Percentiles rank a stretch among this genome's conserved stretches.
Evolutionary conservation across 2,888 invertebrate genomes (phyloP).

Genomic region (Machimus rusticus): DNA sequence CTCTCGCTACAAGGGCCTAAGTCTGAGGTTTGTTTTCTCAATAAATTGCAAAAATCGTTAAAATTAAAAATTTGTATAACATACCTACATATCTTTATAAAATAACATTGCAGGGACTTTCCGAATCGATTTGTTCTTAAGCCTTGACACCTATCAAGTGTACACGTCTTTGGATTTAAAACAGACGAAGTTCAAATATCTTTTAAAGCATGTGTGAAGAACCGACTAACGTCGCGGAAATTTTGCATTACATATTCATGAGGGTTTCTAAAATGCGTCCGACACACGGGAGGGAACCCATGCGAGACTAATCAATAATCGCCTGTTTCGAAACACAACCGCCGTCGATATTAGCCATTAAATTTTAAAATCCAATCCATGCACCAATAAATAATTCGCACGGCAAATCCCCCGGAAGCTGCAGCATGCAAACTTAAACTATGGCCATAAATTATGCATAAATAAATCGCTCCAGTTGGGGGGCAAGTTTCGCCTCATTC

Average conservation of each 20-base stretch:
- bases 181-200: not conserved
- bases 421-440: not conserved
- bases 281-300: not conserved
- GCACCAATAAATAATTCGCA: conserved; percentile 8
- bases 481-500: not conserved
- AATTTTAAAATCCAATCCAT: not conserved
- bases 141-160: not conserved
- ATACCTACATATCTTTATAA: not conserved
- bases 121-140: not conserved
- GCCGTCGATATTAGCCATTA: not conserved
- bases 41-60: no score
- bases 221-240: not conserved
- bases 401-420: not conserved
- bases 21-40: no score
- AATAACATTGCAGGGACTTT: not conserved
- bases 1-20: no score
- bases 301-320: not conserved
- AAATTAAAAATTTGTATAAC: not conserved
- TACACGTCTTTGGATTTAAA: not conserved
- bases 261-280: not conserved
- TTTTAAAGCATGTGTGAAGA: not conserved
- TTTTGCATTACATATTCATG: not conserved
- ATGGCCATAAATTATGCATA: conserved; percentile 1
- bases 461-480: not conserved
- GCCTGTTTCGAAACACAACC: not conserved